These are phyloP conservation scores for Drosophila tristis DNA, from an alignment of 1,140 invertebrate species.

Conservation along the genomic window DNA sequence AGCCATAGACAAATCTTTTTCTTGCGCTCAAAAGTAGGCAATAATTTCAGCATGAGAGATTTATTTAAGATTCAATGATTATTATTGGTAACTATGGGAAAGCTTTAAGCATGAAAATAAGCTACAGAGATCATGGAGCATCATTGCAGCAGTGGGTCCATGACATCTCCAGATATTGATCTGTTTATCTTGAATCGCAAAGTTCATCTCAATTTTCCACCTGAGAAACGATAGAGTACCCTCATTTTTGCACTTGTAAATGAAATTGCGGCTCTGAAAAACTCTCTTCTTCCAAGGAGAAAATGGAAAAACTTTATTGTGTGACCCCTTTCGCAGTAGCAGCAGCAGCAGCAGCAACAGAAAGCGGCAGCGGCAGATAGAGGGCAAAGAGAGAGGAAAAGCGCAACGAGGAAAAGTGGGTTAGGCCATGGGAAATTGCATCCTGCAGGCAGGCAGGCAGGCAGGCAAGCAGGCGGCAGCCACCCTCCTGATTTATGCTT, in stretches of 20 bases:
- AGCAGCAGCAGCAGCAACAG: neutral
- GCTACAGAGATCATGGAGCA: too few species aligned
- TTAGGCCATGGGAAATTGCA: conserved; percentile 69
- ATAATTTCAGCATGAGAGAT: too few species aligned
- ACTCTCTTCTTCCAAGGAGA: conserved; percentile 32
- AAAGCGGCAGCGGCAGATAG: neutral
- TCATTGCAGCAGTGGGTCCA: too few species aligned
- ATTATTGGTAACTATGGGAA: too few species aligned
- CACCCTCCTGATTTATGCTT: conserved; percentile 72
- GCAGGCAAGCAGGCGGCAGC: too few species aligned
- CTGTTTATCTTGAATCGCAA: neutral
- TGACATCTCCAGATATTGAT: too few species aligned
- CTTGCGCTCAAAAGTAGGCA: too few species aligned
- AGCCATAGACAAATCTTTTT: too few species aligned
- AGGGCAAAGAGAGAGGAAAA: neutral
- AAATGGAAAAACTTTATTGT: conserved; percentile 55
- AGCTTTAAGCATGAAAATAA: too few species aligned
- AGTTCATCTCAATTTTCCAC: conserved; percentile 48
- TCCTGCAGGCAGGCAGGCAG: conserved; percentile 16
- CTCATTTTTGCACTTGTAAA: conserved; percentile 33
- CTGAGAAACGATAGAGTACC: conserved; percentile 20
- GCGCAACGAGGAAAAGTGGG: conserved; percentile 52
- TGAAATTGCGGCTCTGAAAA: conserved; percentile 40
- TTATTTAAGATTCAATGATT: too few species aligned
- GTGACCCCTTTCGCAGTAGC: conserved; percentile 37